Percentiles rank a stretch among this genome's conserved stretches.
These are phyloP conservation scores for Vannuccia rotundouncinata DNA, from an alignment of 2,888 invertebrate species.

Conservation along the genomic window DNA sequence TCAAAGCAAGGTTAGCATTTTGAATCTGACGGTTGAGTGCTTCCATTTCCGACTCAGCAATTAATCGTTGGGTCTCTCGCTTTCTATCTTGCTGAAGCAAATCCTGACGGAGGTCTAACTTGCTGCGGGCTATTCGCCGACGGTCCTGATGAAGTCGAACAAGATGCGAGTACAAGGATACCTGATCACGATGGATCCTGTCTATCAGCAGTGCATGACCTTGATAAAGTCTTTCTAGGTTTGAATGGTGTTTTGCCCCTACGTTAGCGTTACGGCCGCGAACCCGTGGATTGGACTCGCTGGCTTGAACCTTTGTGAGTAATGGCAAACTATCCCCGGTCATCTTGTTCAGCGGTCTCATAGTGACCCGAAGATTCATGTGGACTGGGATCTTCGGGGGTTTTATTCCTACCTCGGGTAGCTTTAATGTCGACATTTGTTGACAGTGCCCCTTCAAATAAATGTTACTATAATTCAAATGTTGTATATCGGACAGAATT, in stretches of 20 bases:
- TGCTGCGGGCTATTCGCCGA: not conserved
- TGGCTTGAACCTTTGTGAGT: not conserved
- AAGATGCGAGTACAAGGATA: not conserved
- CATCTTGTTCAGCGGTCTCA: not conserved
- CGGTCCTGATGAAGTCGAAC: not conserved
- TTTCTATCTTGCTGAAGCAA: not conserved
- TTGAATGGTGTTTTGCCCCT: not conserved
- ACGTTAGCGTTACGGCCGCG: not conserved
- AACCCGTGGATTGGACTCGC: not conserved
- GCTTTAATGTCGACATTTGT: no score
- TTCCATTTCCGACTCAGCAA: not conserved
- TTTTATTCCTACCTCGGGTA: not conserved
- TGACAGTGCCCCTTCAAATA: no score
- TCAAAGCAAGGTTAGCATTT: not conserved
- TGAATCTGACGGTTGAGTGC: not conserved
- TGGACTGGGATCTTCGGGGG: not conserved
- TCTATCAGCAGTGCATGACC: not conserved
- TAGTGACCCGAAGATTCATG: not conserved
- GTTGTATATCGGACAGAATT: no score
- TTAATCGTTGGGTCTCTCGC: not conserved
- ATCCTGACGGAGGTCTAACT: not conserved
- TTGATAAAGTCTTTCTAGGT: not conserved
- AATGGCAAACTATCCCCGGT: not conserved
- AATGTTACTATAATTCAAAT: no score
- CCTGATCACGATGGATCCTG: not conserved